Evolutionary conservation across 2,113 vertebrate genomes (phyloP), one percentile per base, ranked within the genome.

Genomic region (Chaenogobius annularis): DNA sequence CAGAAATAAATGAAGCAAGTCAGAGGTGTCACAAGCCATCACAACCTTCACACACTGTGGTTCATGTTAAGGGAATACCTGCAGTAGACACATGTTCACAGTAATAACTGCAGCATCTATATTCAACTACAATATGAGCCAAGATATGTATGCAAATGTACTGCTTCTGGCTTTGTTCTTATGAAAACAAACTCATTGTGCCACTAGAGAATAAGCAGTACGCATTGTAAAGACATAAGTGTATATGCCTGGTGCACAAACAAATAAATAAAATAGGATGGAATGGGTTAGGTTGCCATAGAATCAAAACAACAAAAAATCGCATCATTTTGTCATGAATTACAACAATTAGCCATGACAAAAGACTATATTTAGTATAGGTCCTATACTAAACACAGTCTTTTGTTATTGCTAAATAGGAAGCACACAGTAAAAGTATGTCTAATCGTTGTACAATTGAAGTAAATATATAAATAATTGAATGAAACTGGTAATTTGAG

Each of bases 1-100:
- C 84, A 83, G 72, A 85, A 85, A 84, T 62, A 56, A 84, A 86
- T 78, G 35, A 86, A 90, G 87, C 69, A 87, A 85, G 83, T 35
- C 58, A 17, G 13, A 61, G 35, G 83, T 90, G 88, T 88, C 88
- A 84, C 72, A 82, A 79, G 67, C 87, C 80, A 90, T 90, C 84
- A 85, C 78, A 73, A 76, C 69, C 75, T 52, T 73, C 74, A 80
- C 52, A 73, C 26, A 35, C 58, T 74, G 48, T 70, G 69, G 56
- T 66, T 76, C 70, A 68, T 65, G 62, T 68, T 54, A 63, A 72
- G 81, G 78, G 65, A 82, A 82, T 78, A 77, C 73, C 74, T 84
- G 63, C 67, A 22, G 82, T 66, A 64, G 74, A 77, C 56, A 47
- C 26, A 31, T 64, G 66, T 50, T 61, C 46, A 68, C 56, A 58